A percentile compares a stretch with the other conserved stretches of the same genome.
These are phyloP conservation scores for Eupithecia centaureata DNA, from an alignment of 2,888 invertebrate species.

Conservation along the genomic window DNA sequence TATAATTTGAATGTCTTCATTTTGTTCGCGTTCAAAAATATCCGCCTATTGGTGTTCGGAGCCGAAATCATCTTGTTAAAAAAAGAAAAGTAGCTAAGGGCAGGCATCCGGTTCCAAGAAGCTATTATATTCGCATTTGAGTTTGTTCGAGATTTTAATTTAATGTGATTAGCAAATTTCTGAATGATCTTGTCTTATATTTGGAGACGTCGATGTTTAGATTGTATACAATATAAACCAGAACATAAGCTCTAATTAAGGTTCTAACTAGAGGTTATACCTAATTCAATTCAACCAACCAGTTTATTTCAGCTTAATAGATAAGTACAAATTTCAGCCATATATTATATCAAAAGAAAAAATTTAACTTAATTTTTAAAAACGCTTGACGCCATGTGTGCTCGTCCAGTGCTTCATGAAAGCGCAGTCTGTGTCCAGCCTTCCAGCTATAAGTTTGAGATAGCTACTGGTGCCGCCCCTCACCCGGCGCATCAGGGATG, in stretches of 20 bases:
- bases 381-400: too few relatives aligned
- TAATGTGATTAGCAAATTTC: neutral
- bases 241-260: neutral
- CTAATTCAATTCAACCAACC: too few relatives aligned
- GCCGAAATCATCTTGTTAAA: neutral
- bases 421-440: too few relatives aligned
- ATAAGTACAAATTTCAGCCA: too few relatives aligned
- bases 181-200: neutral
- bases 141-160: neutral
- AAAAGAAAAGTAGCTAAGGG: neutral
- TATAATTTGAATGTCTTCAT: neutral
- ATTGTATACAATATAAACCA: neutral
- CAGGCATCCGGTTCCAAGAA: neutral
- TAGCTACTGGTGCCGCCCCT: too few relatives aligned
- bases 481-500: too few relatives aligned
- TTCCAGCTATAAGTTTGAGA: too few relatives aligned
- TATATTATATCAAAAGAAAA: too few relatives aligned
- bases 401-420: too few relatives aligned
- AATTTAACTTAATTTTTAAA: too few relatives aligned
- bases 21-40: neutral
- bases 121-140: constrained; percentile 11
- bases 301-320: too few relatives aligned
- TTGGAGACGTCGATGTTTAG: neutral
- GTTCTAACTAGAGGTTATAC: too few relatives aligned
- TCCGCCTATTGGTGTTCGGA: neutral